Evolutionary conservation across 2,797 vertebrate species (phyloP), one percentile per base, ranked within the genome.

Genomic region (Mormyrops boulengeri): DNA sequence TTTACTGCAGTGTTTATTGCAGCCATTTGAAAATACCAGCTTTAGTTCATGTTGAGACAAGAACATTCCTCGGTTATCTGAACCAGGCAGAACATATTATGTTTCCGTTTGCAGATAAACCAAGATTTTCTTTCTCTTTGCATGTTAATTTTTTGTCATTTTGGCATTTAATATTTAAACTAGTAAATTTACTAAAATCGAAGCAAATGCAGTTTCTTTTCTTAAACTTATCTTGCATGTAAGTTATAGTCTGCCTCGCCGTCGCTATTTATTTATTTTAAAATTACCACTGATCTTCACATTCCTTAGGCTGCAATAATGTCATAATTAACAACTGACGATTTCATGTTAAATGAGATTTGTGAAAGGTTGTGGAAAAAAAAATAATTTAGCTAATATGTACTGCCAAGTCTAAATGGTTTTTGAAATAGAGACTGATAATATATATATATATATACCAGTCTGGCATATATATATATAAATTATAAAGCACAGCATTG

Each of bases 11-110:
- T 73, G 30, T 85, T n/a, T 85, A n/a, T 85, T 85, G 80, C 34
- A 50, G 80, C 49, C 2, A 22, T 85, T 85, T 85, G 80, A 85
- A 49, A 85, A 50, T 49, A 50, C 80, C 80, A 85, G 19, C 44
- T 85, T 85, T n/a, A 49, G 41, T n/a, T 85, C 80, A 85, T 85
- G 80, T 85, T 49, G 80, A 85, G 80, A n/a, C 80, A 49, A 47
- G 80, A 50, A 85, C 2, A n/a, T 14, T 50, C 47, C 41, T 44
- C n/a, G 41, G 66, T 73, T 73, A 73, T 73, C 66, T 73, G 66
- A 73, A 38, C 30, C 34, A 73, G 30, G 30, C 12, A 17, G 30
- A 73, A 38, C 66, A 73, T 73, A 73, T 34, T 38, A 34, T 73
- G 30, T 73, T 73, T 73, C 38, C 12, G 12, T 38, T 73, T 73